Conservation (phyloP, 2,888 invertebrate genomes). For the Drosophila differens region DNA sequence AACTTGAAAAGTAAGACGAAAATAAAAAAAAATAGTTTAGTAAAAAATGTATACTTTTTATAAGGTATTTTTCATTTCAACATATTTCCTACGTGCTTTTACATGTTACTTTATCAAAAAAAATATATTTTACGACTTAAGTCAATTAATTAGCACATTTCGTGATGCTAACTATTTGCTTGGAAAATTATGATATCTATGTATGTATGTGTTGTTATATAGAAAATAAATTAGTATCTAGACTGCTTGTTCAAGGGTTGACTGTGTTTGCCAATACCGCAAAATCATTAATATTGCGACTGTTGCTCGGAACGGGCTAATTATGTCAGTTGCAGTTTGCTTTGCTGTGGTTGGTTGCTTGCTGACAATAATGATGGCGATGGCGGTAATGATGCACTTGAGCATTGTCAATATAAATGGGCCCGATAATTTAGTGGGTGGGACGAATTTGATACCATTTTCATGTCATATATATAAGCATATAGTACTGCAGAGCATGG, state of each 20-base stretch:
- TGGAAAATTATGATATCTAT: background rate
- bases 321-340: conserved; percentile 20
- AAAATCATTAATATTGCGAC: conserved; percentile 62
- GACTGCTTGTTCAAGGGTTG: conserved; percentile 38
- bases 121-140: background rate
- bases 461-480: background rate
- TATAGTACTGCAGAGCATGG: background rate
- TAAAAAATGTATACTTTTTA: background rate
- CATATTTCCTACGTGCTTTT: background rate
- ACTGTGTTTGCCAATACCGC: conserved; percentile 37
- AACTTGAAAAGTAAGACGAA: background rate
- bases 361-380: conserved; percentile 20
- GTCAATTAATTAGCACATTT: conserved; percentile 1
- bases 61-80: background rate
- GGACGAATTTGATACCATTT: background rate
- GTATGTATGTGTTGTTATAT: background rate
- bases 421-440: background rate
- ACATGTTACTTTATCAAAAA: background rate
- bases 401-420: conserved; percentile 6
- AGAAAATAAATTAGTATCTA: conserved; percentile 1
- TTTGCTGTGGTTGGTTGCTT: conserved; percentile 14
- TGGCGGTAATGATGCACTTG: conserved; percentile 5
- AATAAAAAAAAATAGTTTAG: background rate
- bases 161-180: conserved; percentile 15
- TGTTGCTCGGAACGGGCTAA: background rate